Base-by-base conservation (phyloP, 2,888 invertebrate species). In the Thymelicus acteon region DNA sequence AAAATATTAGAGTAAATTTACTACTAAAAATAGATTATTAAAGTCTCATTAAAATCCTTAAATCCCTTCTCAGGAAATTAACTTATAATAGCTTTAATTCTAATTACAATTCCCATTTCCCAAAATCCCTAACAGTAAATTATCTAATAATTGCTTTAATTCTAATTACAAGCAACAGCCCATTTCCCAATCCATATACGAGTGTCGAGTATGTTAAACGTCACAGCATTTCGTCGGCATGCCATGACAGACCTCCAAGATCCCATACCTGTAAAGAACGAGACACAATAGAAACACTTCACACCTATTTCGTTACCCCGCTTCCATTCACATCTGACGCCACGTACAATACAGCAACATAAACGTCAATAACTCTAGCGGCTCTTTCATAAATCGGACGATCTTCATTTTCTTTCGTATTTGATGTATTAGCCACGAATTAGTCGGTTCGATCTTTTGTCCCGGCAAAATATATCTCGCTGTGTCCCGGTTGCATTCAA, bases 371-470 rank as follows among this genome's bases (percentile, higher is more conserved):
- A 88, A 76, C 79, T 77, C 79, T 81, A 83, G 84, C 87, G 87
- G 88, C 82, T 79, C 82, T 85, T 89, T 77, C 74, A 77, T 73
- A 78, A 74, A 77, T 79, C 75, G 77, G 73, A 75, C 76, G 74
- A 73, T 79, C 80, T 79, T 76, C 77, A 80, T 80, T 79, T 78
- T 78, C 75, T 87, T 81, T 81, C 80, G 80, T 84, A 79, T 90
- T 88, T 91, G 92, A 92, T 91, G 88, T 88, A 93, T 92, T 91
- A 88, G 91, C 88, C 81, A 88, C 87, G 92, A 92, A 93, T 93
- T 92, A 90, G 92, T 79, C 88, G 90, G 89, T 82, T 85, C 82
- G 83, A 83, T 79, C 83, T 90, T 89, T 88, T 85, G 86, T 84
- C 81, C 77, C 71, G 73, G 74, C 75, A 78, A 80, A 80, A 84